A percentile compares a stretch with the other conserved stretches of the same genome.
phyloP scores from a whole-genome alignment of 2,888 invertebrate genomes.

The Drosophila sordidula region DNA sequence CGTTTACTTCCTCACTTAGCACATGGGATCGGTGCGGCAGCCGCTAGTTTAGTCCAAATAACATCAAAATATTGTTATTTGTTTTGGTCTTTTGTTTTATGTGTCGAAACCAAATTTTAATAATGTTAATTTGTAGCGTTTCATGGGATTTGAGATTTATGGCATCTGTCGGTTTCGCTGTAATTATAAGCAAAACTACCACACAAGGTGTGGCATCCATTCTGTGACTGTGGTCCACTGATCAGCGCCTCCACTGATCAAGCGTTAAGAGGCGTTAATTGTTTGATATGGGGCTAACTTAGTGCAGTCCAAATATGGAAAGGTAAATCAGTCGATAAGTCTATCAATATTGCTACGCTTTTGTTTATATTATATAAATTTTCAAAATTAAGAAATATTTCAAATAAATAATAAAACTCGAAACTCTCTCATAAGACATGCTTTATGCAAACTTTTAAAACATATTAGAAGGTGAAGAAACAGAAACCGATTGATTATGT shows the following conservation, averaged over 20 bases:
- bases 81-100: constrained; percentile 68
- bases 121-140: constrained; percentile 77
- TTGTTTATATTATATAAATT: too few species aligned
- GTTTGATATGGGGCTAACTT: constrained; percentile 38
- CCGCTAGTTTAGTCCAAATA: constrained; percentile 72
- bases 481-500: too few species aligned
- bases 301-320: constrained; percentile 44
- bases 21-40: constrained; percentile 41
- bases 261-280: constrained; percentile 71
- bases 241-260: constrained; percentile 32
- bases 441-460: too few species aligned
- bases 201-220: constrained; percentile 53
- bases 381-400: too few species aligned
- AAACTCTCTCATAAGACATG: too few species aligned
- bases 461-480: too few species aligned
- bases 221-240: constrained; percentile 52
- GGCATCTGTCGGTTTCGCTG: constrained; percentile 47
- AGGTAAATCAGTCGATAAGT: constrained; percentile 20
- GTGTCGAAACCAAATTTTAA: constrained; percentile 78
- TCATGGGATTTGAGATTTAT: constrained; percentile 77
- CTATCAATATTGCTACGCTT: background rate
- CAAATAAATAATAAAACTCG: too few species aligned
- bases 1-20: constrained; percentile 73
- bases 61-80: constrained; percentile 69
- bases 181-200: constrained; percentile 55